These are phyloP conservation scores for Uria aalge DNA, from an alignment of 2,113 vertebrate species.

Conservation along the genomic window DNA sequence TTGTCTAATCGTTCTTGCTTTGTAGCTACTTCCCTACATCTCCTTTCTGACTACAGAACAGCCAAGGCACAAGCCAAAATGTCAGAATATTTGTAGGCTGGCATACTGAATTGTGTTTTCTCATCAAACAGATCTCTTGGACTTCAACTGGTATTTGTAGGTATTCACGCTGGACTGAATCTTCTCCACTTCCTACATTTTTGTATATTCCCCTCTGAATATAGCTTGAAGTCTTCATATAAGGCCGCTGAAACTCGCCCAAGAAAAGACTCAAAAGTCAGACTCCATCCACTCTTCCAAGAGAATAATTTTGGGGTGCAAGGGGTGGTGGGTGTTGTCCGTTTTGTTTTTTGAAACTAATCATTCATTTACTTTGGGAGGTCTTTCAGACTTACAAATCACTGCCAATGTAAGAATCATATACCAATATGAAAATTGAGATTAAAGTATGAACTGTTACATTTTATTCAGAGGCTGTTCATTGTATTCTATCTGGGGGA, in stretches of 20 bases:
- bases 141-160: background rate
- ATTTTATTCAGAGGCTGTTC: background rate
- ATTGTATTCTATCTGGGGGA: background rate
- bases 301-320: accelerated
- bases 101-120: background rate
- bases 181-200: background rate
- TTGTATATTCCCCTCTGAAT: background rate
- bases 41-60: background rate
- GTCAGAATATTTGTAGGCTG: background rate
- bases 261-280: background rate
- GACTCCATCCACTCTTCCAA: background rate
- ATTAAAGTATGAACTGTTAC: background rate
- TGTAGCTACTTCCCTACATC: background rate
- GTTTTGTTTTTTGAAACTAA: background rate
- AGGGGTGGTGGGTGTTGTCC: accelerated
- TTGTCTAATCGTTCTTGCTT: background rate
- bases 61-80: background rate
- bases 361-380: background rate
- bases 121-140: background rate
- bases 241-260: background rate
- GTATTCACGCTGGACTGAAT: background rate
- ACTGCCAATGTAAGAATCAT: background rate
- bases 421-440: background rate
- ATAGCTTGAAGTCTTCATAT: background rate
- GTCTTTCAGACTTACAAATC: background rate